Conservation (phyloP, 2,797 vertebrate species). For the Paramormyrops hopkinsi region DNA sequence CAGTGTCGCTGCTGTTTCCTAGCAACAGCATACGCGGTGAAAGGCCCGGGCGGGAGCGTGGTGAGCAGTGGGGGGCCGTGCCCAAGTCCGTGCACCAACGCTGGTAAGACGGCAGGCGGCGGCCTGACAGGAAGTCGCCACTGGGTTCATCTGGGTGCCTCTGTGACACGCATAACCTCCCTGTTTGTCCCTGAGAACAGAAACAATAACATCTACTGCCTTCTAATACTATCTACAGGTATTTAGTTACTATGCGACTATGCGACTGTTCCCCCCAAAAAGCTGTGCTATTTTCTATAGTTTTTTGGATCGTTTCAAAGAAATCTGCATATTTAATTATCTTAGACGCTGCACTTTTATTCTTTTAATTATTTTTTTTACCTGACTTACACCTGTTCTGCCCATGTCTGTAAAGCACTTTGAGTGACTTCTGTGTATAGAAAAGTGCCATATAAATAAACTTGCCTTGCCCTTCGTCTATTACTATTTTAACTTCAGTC, state of each 20-base stretch:
- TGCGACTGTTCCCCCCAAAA: background rate
- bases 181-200: background rate
- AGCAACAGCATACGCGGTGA: conserved; percentile 57
- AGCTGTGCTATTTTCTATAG: background rate
- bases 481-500: background rate
- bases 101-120: background rate
- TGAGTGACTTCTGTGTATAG: background rate
- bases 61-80: conserved; percentile 34
- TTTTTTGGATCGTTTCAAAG: background rate
- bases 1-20: conserved; percentile 57
- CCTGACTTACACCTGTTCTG: background rate
- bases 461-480: background rate
- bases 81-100: conserved; percentile 40
- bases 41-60: conserved; percentile 9
- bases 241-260: background rate
- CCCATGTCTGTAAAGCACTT: background rate
- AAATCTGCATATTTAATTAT: background rate
- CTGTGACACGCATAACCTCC: background rate
- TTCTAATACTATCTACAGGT: background rate
- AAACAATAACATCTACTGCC: background rate
- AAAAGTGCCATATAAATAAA: background rate
- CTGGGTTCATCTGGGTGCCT: background rate
- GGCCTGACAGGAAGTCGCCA: conserved; percentile 18
- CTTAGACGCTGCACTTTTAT: background rate
- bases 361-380: background rate